These are phyloP conservation scores for Spatula versicolor DNA, from an alignment of 2,797 vertebrate species.

Conservation along the genomic window DNA sequence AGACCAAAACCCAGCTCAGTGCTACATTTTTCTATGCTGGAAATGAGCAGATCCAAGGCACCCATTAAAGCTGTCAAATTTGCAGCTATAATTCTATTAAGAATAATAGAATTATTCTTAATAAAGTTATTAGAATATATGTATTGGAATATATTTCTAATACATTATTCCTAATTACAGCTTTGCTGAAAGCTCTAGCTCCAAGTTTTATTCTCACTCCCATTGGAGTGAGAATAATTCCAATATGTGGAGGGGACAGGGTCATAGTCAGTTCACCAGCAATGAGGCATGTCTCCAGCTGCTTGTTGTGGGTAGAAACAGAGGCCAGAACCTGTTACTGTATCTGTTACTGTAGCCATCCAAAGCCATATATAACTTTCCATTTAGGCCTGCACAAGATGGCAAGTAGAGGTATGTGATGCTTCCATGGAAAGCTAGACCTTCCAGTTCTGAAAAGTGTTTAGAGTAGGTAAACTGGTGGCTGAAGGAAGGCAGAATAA, in stretches of 20 bases:
- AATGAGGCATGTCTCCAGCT: background rate
- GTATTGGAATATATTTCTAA: too few relatives aligned
- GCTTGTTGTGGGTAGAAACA: background rate
- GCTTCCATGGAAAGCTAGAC: background rate
- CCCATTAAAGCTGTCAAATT: background rate
- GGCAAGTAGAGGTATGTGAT: background rate
- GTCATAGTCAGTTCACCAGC: background rate
- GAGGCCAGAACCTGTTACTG: background rate
- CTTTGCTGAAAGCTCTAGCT: background rate
- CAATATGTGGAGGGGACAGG: rapidly evolving
- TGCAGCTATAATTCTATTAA: too few relatives aligned
- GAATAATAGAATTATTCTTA: background rate
- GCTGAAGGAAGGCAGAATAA: background rate
- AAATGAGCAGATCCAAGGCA: background rate
- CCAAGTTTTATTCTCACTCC: background rate
- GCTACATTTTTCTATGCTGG: background rate
- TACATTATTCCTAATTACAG: background rate
- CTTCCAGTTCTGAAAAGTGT: background rate
- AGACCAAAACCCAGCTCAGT: background rate
- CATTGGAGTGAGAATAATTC: background rate
- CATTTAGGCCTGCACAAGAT: background rate
- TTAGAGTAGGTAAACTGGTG: background rate
- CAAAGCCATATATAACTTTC: background rate
- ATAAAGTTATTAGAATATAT: background rate
- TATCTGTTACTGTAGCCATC: background rate